phyloP scores from a whole-genome alignment of 2,113 vertebrate genomes.

The Tangachromis dhanisi region DNA sequence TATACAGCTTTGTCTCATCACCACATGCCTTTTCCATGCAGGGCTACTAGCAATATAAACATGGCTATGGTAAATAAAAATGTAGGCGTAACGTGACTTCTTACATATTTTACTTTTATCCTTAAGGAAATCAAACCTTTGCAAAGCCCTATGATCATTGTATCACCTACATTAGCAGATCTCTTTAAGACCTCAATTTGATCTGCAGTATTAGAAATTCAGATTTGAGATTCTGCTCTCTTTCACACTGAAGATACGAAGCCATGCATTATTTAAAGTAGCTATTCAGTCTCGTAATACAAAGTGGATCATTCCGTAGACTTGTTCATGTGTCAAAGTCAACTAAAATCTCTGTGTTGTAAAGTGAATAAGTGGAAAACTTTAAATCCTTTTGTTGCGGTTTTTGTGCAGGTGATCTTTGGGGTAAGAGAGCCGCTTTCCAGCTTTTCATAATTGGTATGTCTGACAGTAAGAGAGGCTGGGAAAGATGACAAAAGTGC shows the following conservation, averaged over 20 bases:
- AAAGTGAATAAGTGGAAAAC: background rate
- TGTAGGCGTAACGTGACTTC: background rate
- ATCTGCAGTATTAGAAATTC: background rate
- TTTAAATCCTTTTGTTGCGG: background rate
- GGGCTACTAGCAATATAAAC: background rate
- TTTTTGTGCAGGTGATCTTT: background rate
- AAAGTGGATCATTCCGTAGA: background rate
- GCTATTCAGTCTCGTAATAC: background rate
- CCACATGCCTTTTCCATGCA: background rate
- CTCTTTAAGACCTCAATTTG: background rate
- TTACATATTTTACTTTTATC: background rate
- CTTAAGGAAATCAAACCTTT: background rate
- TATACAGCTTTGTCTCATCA: background rate
- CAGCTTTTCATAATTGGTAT: background rate
- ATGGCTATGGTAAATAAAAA: background rate
- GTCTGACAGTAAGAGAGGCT: background rate
- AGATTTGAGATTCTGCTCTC: background rate
- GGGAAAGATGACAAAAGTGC: background rate
- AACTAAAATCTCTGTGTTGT: background rate
- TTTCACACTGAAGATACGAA: background rate
- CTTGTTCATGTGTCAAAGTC: background rate
- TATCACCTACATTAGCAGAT: background rate
- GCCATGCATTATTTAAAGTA: background rate
- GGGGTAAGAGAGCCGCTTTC: background rate
- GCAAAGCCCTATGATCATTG: background rate